These are phyloP conservation scores for Thymelicus sylvestris DNA, from an alignment of 2,888 invertebrate genomes.

Conservation along the genomic window DNA sequence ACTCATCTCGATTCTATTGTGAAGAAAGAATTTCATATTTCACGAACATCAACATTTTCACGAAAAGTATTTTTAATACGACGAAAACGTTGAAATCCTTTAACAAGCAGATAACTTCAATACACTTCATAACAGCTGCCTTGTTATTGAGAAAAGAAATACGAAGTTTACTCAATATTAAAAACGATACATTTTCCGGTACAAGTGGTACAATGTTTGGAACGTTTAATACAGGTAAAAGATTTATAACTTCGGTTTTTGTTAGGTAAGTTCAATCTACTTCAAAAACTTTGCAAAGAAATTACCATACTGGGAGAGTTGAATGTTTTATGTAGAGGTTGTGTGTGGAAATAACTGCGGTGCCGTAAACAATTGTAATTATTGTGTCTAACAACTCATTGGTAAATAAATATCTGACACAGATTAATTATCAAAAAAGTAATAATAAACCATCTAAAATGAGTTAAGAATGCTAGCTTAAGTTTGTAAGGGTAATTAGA, in stretches of 20 bases:
- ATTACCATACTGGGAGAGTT: constrained; percentile 31
- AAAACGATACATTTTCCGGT: constrained; percentile 31
- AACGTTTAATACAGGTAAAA: constrained; percentile 30
- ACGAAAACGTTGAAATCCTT: constrained; percentile 45
- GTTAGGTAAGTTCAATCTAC: constrained; percentile 33
- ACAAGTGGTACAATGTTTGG: constrained; percentile 27
- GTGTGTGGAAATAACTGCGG: not conserved
- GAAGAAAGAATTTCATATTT: constrained; percentile 74
- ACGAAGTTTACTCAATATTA: constrained; percentile 35
- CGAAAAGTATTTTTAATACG: constrained; percentile 54
- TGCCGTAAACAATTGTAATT: not conserved
- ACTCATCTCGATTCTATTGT: constrained; percentile 78
- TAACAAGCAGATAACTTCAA: constrained; percentile 44
- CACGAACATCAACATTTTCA: constrained; percentile 56
- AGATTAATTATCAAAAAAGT: too few relatives aligned
- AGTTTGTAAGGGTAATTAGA: too few relatives aligned
- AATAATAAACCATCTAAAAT: too few relatives aligned
- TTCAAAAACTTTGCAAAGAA: constrained; percentile 30
- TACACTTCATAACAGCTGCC: constrained; percentile 44
- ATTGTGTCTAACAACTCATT: too few relatives aligned
- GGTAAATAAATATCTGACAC: too few relatives aligned
- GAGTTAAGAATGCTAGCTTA: too few relatives aligned
- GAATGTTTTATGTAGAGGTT: constrained; percentile 15
- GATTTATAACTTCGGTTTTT: constrained; percentile 30
- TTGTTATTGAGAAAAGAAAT: constrained; percentile 33